These are phyloP conservation scores for Athalia cordata DNA, from an alignment of 2,888 invertebrate species.

Conservation along the genomic window DNA sequence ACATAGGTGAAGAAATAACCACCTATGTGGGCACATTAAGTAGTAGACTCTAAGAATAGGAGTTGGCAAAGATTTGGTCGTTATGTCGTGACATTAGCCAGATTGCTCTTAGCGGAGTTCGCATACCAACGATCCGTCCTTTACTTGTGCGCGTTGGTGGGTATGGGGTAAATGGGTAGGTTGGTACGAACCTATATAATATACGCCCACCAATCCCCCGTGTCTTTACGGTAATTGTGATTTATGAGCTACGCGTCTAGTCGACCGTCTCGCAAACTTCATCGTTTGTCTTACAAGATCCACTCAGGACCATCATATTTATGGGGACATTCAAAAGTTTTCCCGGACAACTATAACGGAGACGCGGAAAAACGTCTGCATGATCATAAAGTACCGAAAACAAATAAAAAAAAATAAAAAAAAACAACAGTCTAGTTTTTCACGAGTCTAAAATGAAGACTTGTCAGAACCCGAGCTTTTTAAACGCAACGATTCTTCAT, in stretches of 20 bases:
- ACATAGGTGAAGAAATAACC: too few species aligned
- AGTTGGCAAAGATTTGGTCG: constrained; percentile 28
- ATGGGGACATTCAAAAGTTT: not conserved
- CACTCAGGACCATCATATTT: not conserved
- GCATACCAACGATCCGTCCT: constrained; percentile 26
- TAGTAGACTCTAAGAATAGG: not conserved
- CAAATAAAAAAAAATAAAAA: too few species aligned
- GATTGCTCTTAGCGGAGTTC: constrained; percentile 32
- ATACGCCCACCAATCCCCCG: constrained; percentile 1
- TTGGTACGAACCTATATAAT: not conserved
- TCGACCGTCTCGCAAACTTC: constrained; percentile 18
- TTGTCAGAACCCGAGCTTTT: too few species aligned
- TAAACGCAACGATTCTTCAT: too few species aligned
- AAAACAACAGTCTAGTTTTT: too few species aligned
- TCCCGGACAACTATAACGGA: too few species aligned
- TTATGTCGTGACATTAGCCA: constrained; percentile 35
- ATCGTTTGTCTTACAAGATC: constrained; percentile 27
- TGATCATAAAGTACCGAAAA: too few species aligned
- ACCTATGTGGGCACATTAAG: not conserved
- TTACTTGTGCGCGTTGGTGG: not conserved
- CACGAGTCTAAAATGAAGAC: too few species aligned
- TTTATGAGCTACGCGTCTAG: constrained; percentile 35
- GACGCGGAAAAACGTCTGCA: too few species aligned
- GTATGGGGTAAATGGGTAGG: not conserved
- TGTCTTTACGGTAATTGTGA: constrained; percentile 34